These are phyloP conservation scores for Drosophila subobscura DNA, from an alignment of 1,140 invertebrate genomes.

Conservation along the genomic window DNA sequence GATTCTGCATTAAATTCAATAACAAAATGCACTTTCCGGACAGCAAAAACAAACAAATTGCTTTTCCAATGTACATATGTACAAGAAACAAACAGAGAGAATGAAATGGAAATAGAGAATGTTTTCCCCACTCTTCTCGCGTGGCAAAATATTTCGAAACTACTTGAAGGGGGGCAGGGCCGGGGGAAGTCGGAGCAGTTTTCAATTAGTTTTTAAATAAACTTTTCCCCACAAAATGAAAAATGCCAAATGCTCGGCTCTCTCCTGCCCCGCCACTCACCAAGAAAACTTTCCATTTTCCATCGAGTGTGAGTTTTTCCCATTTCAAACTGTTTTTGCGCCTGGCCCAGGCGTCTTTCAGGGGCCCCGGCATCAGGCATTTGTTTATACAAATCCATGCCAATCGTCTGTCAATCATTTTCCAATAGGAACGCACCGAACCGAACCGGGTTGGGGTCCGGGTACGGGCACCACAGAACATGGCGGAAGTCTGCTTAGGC, in stretches of 20 bases:
- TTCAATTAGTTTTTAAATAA: conserved; percentile 82
- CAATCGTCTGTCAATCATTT: conserved; percentile 83
- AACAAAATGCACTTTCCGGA: conserved; percentile 76
- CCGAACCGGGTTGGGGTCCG: not conserved
- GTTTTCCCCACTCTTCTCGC: conserved; percentile 31
- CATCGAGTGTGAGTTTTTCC: conserved; percentile 37
- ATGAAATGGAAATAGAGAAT: conserved; percentile 12
- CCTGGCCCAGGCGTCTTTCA: conserved; percentile 27
- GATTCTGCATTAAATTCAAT: conserved; percentile 66
- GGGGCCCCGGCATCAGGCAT: conserved; percentile 17
- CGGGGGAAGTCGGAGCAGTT: conserved; percentile 55
- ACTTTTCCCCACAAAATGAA: conserved; percentile 51
- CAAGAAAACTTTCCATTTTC: conserved; percentile 72
- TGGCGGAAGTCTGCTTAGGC: conserved; percentile 82
- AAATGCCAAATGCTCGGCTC: conserved; percentile 40
- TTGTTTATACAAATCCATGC: conserved; percentile 81
- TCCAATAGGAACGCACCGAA: conserved; percentile 55
- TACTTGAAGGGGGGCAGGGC: conserved; percentile 38
- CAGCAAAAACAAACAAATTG: conserved; percentile 71
- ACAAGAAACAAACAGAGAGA: conserved; percentile 36
- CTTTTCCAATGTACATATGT: conserved; percentile 52
- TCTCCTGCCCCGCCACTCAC: not conserved
- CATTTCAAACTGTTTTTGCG: conserved; percentile 52
- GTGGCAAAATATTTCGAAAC: conserved; percentile 56
- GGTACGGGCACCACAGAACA: conserved; percentile 24